Evolutionary conservation across 1,140 invertebrate species (phyloP), one percentile per base, ranked within the genome.

Genomic region (Drosophila takahashii): DNA sequence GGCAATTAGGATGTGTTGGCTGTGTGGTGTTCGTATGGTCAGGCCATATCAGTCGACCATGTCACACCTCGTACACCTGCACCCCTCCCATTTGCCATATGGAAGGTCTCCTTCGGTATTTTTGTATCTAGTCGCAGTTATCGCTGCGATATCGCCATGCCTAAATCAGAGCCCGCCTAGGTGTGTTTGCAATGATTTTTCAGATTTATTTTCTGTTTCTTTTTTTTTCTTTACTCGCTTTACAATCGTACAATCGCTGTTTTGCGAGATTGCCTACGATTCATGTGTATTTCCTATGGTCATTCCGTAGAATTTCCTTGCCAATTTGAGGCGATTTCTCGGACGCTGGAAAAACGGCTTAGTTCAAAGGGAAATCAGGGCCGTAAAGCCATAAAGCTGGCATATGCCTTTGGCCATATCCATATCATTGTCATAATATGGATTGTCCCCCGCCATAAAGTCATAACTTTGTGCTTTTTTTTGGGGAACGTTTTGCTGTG

Each of bases 331-430:
- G 29, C 16, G 39, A 15, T 34, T 34, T 8, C 18, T 9, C 2
- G 48, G 37, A 58, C 37, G 50, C 48, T 52, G 67, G 48, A n/a
- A 36, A 27, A 48, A 65, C 64, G 64, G 41, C 72, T 58, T 66
- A 54, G 78, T 79, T 86, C 81, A 81, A 86, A 86, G 71, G 37
- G 27, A 83, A 86, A 87, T 87, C 84, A 86, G 50, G 81, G 76
- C 79, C 52, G 79, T 86, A 86, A 89, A 86, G 56, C 56, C 76
- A 86, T 86, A 86, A 86, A 86, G 47, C 45, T 60, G 41, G 57
- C 48, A 11, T 51, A 51, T 51, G 48, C 27, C 48, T 32, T 32
- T 34, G 48, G 29, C 51, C 57, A 64, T 74, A 74, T 74, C 70
- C 57, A 64, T 74, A 74, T 74, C 70, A 52, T 75, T 66, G 72